Base-by-base conservation (phyloP, 2,113 vertebrate genomes). In the Salvelinus sp. region DNA sequence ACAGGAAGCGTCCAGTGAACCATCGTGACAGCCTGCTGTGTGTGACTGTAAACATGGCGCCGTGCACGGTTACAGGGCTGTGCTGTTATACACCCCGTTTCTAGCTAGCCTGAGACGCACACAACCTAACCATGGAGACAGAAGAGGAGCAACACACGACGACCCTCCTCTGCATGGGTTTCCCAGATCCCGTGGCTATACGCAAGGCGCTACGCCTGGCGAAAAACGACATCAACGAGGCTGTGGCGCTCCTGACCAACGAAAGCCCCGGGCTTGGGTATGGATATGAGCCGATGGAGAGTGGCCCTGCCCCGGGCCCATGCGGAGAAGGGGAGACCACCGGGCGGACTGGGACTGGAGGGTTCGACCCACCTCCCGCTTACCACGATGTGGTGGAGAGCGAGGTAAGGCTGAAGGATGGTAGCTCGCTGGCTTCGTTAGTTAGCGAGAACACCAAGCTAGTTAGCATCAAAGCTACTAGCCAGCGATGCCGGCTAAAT, bases 111-210 rank as follows among this genome's bases (percentile, higher is more conserved):
- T 54, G 50, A 54, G 50, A 54, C 50, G 16, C 38, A 44, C 50
- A 79, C 50, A 62, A 62, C 58, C 58, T 91, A 91, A 93, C 90
- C 86, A 98, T 98, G 96, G 96, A 98, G 92, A 97, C 95, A 85
- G 97, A 97, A 91, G 96, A 98, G 93, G 96, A 98, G 93, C 96
- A 98, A 93, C 97, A 98, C 90, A 97, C 95, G 92, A 97, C 97
- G 71, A 98, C 96, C 91, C 95, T 98, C 84, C 94, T 98, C 83
- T 98, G 96, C 88, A 98, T 98, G 97, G 97, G 97, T 73, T 98
- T 98, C 85, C 95, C 96, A 71, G 97, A 98, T 87, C 94, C 97
- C 38, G 95, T 93, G 87, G 95, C 96, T 88, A 97, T 98, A 87
- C 93, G 96, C 84, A 95, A 95, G 88, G 97, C 97, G 79, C 95